phyloP scores from a whole-genome alignment of 2,888 invertebrate species.

The Liodrosophila aerea region DNA sequence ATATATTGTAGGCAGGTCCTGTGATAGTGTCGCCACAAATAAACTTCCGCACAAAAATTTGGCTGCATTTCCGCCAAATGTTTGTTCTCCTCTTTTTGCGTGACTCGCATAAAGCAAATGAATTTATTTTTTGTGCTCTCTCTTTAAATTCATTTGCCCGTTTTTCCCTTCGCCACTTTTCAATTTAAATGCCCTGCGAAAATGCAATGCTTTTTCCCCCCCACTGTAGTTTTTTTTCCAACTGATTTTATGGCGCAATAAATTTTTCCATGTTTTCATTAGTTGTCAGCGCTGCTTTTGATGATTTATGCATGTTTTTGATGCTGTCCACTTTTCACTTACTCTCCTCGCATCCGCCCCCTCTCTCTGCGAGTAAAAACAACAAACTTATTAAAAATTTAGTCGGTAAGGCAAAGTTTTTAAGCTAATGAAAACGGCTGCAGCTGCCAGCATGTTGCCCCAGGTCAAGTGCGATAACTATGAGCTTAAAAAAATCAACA shows the following conservation, averaged over 20 bases:
- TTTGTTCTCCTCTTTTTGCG: conserved; percentile 31
- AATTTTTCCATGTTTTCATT: conserved; percentile 76
- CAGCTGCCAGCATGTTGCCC: conserved; percentile 35
- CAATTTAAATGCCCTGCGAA: conserved; percentile 62
- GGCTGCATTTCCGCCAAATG: conserved; percentile 60
- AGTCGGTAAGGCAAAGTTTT: conserved; percentile 60
- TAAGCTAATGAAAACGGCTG: conserved; percentile 61
- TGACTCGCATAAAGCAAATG: conserved; percentile 66
- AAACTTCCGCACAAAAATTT: conserved; percentile 74
- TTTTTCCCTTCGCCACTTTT: conserved; percentile 36
- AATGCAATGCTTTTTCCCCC: conserved; percentile 16
- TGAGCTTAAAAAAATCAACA: neutral
- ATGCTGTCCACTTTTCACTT: conserved; percentile 37
- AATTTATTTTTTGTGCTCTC: conserved; percentile 57
- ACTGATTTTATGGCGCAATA: conserved; percentile 56
- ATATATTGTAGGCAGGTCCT: conserved; percentile 26
- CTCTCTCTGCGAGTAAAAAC: conserved; percentile 21
- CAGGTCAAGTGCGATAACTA: conserved; percentile 3
- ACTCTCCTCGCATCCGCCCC: conserved; percentile 2
- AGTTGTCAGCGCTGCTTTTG: conserved; percentile 74
- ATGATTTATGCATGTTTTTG: conserved; percentile 76
- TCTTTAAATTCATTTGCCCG: neutral
- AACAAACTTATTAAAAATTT: conserved; percentile 67
- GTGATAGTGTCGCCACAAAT: conserved; percentile 72
- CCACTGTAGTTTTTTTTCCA: conserved; percentile 26